Evolutionary conservation across 2,888 invertebrate genomes (phyloP).

Genomic region (Nephrotoma appendiculata): DNA sequence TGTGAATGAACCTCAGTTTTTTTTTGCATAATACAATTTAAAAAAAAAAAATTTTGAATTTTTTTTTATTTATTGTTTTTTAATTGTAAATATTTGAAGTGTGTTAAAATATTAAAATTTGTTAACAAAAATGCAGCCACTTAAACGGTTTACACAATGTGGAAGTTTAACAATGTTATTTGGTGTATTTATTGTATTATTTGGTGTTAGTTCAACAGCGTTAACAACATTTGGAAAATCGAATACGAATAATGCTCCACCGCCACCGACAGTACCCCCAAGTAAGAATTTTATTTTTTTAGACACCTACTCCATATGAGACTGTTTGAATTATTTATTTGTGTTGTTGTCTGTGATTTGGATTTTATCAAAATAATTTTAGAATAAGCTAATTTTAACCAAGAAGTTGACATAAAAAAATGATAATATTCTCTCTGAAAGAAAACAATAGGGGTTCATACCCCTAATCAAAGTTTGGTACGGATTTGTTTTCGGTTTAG

Average conservation of each 20-base stretch:
- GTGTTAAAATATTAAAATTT: neutral
- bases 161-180: conserved; percentile 33
- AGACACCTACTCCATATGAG: neutral
- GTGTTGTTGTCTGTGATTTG: too few species aligned
- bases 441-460: too few species aligned
- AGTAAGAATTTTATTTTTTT: conserved; percentile 33
- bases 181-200: conserved; percentile 30
- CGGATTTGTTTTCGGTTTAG: too few species aligned
- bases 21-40: neutral
- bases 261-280: conserved; percentile 37
- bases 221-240: conserved; percentile 57
- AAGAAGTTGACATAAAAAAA: too few species aligned
- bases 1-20: neutral
- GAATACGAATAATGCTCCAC: conserved; percentile 40
- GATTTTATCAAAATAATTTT: too few species aligned
- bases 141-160: conserved; percentile 33
- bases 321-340: too few species aligned
- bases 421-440: too few species aligned
- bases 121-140: conserved; percentile 26
- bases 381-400: too few species aligned
- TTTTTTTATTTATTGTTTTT: neutral
- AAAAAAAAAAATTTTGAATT: neutral
- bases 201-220: conserved; percentile 40
- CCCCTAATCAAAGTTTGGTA: too few species aligned
- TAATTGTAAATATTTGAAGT: neutral